phyloP scores from a whole-genome alignment of 2,113 vertebrate genomes.

The Balaeniceps rex region DNA sequence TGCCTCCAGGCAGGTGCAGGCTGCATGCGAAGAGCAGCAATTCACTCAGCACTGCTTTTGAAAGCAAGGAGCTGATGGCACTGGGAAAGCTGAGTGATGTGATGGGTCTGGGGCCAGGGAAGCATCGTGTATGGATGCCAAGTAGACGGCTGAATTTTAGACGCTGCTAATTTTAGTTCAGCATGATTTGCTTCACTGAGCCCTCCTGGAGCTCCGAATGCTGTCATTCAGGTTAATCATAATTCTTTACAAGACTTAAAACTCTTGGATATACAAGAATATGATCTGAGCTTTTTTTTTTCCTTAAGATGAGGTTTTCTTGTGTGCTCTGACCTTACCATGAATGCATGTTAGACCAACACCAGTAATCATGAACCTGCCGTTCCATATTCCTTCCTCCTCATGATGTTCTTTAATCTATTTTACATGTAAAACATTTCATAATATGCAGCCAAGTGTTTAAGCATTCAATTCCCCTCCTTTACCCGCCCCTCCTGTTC shows the following conservation, averaged over 20 bases:
- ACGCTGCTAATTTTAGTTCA: conserved; percentile 47
- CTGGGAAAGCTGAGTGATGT: background rate
- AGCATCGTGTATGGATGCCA: background rate
- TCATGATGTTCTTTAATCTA: background rate
- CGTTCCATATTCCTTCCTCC: background rate
- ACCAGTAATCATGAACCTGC: background rate
- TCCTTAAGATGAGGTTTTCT: background rate
- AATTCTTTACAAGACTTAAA: conserved; percentile 6
- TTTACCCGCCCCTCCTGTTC: background rate
- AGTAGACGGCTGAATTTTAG: background rate
- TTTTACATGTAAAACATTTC: background rate
- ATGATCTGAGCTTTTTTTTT: background rate
- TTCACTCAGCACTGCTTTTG: background rate
- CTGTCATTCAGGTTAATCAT: background rate
- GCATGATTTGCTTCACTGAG: background rate
- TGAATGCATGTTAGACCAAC: background rate
- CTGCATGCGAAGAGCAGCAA: background rate
- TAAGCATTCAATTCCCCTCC: conserved; percentile 3
- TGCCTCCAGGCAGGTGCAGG: conserved; percentile 20
- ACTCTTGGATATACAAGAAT: background rate
- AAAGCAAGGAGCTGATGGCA: background rate
- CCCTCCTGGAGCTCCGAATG: background rate
- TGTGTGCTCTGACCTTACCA: background rate
- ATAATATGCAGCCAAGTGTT: background rate
- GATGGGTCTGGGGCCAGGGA: background rate